Evolutionary conservation across 2,113 vertebrate genomes (phyloP), one percentile per base, ranked within the genome.

Genomic region (Myanophis thanlyinensis): DNA sequence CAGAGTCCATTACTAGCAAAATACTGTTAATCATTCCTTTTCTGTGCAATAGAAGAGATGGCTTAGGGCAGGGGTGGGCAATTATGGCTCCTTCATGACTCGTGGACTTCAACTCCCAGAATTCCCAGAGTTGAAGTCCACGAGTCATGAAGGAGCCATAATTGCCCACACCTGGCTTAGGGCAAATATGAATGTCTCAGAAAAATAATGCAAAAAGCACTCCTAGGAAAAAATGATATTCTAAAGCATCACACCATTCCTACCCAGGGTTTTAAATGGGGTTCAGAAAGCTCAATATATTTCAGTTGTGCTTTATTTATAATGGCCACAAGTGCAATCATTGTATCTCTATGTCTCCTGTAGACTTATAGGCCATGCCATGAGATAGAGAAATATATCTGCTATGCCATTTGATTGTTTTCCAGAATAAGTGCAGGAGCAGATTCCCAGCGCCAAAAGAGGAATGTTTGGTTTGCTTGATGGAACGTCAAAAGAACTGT

Each of bases 281-380:
- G 85, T 87, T 91, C 93, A 92, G 86, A 12, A 89, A 95, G 89
- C 93, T 91, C 53, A 92, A 48, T 94, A 88, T 92, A 47, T 88
- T 93, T 97, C 25, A 40, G 91, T 97, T 98, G 97, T 98, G 97
- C 97, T 98, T 98, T 94, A 93, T 93, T 96, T 97, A 94, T 80
- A 80, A 80, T 96, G 95, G 96, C 95, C 92, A 87, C 90, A 95
- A 95, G 94, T 94, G 96, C 94, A 96, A 96, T 95, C 92, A 94
- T 90, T 91, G 93, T 96, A 95, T 95, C 10, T 49, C 85, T 94
- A 89, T 94, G 85, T 92, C 73, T 93, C 89, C 95, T 88, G 92
- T 95, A 73, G 92, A 23, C 35, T 44, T 93, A 95, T 93, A 96
- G 94, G 94, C 93, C 89, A 56, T 91, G 95, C 5, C 95, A 89